Conservation (phyloP, 1,140 invertebrate genomes). For the Bombus confusus region DNA sequence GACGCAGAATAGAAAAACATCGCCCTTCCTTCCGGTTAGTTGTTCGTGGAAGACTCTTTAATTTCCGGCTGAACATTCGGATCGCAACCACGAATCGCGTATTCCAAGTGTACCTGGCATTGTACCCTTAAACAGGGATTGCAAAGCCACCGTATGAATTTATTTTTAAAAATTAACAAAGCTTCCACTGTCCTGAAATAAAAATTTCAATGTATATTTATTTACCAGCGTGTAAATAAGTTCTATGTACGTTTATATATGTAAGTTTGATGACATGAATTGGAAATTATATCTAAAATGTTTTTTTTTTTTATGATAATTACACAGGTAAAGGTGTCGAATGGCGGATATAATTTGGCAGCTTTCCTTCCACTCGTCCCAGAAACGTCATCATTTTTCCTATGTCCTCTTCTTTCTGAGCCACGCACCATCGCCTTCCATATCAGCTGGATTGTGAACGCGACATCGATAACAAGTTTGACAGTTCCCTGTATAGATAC, state of each 20-base stretch:
- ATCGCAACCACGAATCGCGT: background rate
- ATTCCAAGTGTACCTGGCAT: background rate
- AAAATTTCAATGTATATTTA: background rate
- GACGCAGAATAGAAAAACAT: slow-evolving; percentile 11
- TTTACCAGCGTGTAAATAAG: background rate
- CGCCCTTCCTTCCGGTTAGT: slow-evolving; percentile 1
- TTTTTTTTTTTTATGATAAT: background rate
- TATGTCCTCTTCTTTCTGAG: background rate
- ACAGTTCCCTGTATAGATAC: background rate
- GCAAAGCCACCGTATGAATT: background rate
- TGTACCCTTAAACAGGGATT: background rate
- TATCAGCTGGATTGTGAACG: background rate
- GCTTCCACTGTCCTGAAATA: background rate
- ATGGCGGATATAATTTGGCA: background rate
- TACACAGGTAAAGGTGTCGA: background rate
- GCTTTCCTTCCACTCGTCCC: background rate
- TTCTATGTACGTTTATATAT: background rate
- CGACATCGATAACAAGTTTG: background rate
- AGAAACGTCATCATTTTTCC: background rate
- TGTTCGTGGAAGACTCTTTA: slow-evolving; percentile 19
- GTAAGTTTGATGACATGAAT: no score
- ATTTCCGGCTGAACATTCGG: slow-evolving; percentile 38
- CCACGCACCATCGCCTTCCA: background rate
- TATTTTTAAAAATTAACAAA: background rate
- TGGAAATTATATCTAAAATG: background rate